phyloP scores from a whole-genome alignment of 2,888 invertebrate species.

The Osmoderma eremita region DNA sequence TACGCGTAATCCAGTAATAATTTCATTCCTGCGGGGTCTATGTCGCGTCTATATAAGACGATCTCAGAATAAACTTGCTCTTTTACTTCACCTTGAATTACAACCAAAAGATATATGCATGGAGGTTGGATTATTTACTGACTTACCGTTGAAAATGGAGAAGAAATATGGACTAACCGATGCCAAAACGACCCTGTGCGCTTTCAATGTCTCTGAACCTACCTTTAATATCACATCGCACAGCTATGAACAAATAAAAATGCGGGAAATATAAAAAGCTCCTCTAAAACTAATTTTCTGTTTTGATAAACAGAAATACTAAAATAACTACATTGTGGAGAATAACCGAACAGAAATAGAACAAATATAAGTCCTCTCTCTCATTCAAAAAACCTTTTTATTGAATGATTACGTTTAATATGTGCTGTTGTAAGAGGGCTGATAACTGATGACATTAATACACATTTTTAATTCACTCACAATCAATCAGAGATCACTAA shows the following conservation, averaged over 20 bases:
- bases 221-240: too few relatives aligned
- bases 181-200: constrained; percentile 79
- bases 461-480: too few relatives aligned
- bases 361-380: not conserved
- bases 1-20: too few relatives aligned
- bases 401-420: constrained; percentile 6
- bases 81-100: too few relatives aligned
- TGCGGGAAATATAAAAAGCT: too few relatives aligned
- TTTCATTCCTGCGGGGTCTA: constrained; percentile 73
- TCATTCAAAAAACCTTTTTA: constrained; percentile 4
- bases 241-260: too few relatives aligned
- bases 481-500: too few relatives aligned
- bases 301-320: constrained; percentile 75
- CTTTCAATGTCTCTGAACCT: constrained; percentile 73
- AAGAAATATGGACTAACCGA: constrained; percentile 81
- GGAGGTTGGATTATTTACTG: not conserved
- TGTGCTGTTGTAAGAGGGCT: not conserved
- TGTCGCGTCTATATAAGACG: constrained; percentile 67
- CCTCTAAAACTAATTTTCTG: too few relatives aligned
- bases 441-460: too few relatives aligned
- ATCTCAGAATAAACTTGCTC: too few relatives aligned
- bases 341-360: too few relatives aligned
- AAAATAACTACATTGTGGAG: constrained; percentile 62
- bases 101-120: too few relatives aligned
- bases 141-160: constrained; percentile 76